Conservation (phyloP, 2,797 vertebrate species). For the Otolemur crassicaudatus region DNA sequence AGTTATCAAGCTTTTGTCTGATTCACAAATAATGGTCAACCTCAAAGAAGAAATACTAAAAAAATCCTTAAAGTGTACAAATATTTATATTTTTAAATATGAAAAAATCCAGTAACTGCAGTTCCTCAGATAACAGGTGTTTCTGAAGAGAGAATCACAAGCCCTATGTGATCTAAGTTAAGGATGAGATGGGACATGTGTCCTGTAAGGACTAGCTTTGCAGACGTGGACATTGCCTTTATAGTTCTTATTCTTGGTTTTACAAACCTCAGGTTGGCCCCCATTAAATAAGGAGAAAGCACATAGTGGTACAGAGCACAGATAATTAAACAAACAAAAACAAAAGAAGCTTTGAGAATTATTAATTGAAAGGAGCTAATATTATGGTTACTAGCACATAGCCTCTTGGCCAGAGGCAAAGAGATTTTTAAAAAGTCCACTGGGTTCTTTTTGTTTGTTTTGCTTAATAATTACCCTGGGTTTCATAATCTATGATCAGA, state of each 20-base stretch:
- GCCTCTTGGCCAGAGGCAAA: neutral
- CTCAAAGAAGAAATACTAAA: neutral
- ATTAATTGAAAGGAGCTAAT: neutral
- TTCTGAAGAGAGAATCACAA: neutral
- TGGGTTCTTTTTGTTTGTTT: neutral
- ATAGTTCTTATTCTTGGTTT: accelerated
- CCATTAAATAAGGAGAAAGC: neutral
- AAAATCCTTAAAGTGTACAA: neutral
- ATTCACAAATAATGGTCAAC: neutral
- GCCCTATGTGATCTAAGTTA: no score
- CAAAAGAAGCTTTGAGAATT: neutral
- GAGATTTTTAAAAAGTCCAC: neutral
- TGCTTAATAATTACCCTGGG: neutral
- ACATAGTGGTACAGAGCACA: accelerated
- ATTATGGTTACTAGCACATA: neutral
- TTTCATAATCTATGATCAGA: neutral
- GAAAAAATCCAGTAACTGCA: neutral
- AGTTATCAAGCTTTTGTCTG: no score
- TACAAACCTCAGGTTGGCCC: accelerated
- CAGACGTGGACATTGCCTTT: neutral
- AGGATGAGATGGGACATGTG: neutral
- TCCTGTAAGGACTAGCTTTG: no score
- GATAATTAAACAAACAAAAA: neutral
- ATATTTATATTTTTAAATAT: neutral
- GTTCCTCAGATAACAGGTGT: neutral